These are phyloP conservation scores for Melitaea cinxia DNA, from an alignment of 1,140 invertebrate genomes.

Conservation along the genomic window DNA sequence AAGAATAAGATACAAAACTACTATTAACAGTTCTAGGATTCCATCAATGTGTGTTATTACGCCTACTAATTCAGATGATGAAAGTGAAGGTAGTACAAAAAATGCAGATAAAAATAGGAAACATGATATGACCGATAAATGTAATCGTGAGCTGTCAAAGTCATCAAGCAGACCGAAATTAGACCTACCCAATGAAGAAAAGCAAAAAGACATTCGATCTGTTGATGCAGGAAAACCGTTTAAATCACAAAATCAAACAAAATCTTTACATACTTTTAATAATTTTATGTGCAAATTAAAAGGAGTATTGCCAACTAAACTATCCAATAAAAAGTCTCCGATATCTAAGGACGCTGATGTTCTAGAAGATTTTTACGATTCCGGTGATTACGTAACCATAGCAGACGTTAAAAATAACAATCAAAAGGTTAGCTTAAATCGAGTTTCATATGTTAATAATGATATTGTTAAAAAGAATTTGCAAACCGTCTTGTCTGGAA, in stretches of 20 bases:
- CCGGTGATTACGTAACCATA: constrained; percentile 92
- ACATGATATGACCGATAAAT: constrained; percentile 39
- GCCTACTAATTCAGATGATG: constrained; percentile 93
- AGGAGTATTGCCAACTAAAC: constrained; percentile 82
- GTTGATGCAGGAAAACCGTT: constrained; percentile 58
- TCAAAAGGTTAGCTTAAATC: constrained; percentile 80
- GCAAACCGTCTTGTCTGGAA: constrained; percentile 81
- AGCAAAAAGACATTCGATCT: constrained; percentile 53
- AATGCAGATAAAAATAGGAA: constrained; percentile 48
- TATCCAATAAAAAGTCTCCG: constrained; percentile 80
- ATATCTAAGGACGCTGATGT: constrained; percentile 73
- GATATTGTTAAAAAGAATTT: constrained; percentile 83
- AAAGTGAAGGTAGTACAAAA: constrained; percentile 82
- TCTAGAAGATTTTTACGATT: constrained; percentile 77
- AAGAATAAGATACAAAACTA: constrained; percentile 92
- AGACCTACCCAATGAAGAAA: constrained; percentile 72
- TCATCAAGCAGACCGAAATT: constrained; percentile 69
- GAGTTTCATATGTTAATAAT: constrained; percentile 82
- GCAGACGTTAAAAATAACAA: constrained; percentile 90
- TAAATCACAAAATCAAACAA: constrained; percentile 65
- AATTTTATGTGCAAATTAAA: constrained; percentile 85
- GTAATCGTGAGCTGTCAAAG: constrained; percentile 41
- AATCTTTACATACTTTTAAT: constrained; percentile 82
- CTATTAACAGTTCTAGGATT: constrained; percentile 92
- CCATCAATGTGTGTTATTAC: constrained; percentile 96